phyloP scores from a whole-genome alignment of 2,888 invertebrate genomes.

The Pseudeuparius sepicola region DNA sequence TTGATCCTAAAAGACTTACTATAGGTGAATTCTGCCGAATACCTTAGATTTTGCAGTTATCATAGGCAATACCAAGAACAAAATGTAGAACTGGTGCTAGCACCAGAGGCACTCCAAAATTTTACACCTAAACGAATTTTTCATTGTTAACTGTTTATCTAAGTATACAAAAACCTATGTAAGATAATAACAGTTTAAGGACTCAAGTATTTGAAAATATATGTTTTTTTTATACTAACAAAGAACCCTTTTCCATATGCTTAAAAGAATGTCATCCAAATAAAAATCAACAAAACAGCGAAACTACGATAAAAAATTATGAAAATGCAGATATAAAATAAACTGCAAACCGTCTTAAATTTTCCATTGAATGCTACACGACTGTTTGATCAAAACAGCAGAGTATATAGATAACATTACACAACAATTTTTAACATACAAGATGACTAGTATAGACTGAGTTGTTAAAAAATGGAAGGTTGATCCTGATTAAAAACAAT shows the following conservation, averaged over 20 bases:
- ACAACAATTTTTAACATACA: slow-evolving; percentile 39
- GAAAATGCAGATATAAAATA: slow-evolving; percentile 25
- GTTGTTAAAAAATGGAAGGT: slow-evolving; percentile 30
- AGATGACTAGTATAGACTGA: slow-evolving; percentile 40
- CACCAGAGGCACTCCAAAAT: no score
- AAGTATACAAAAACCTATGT: slow-evolving; percentile 24
- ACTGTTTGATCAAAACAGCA: slow-evolving; percentile 24
- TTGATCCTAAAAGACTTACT: no score
- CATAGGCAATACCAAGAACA: no score
- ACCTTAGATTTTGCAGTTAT: no score
- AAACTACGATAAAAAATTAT: slow-evolving; percentile 22
- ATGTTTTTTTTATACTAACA: slow-evolving; percentile 27
- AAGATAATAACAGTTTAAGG: slow-evolving; percentile 22
- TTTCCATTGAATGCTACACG: slow-evolving; percentile 22
- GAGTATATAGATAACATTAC: slow-evolving; percentile 32
- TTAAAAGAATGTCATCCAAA: slow-evolving; percentile 23
- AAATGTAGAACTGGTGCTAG: no score
- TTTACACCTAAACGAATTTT: no score
- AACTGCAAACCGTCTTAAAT: slow-evolving; percentile 26
- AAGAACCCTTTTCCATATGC: slow-evolving; percentile 29
- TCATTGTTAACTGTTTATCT: slow-evolving; percentile 14
- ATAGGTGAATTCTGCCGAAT: no score
- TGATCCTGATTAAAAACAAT: no score
- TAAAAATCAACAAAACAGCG: slow-evolving; percentile 25
- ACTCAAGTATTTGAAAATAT: slow-evolving; percentile 20